Percentiles rank a stretch among this genome's conserved stretches.
Conservation (phyloP, 2,113 vertebrate genomes). For the Phycodurus eques region DNA sequence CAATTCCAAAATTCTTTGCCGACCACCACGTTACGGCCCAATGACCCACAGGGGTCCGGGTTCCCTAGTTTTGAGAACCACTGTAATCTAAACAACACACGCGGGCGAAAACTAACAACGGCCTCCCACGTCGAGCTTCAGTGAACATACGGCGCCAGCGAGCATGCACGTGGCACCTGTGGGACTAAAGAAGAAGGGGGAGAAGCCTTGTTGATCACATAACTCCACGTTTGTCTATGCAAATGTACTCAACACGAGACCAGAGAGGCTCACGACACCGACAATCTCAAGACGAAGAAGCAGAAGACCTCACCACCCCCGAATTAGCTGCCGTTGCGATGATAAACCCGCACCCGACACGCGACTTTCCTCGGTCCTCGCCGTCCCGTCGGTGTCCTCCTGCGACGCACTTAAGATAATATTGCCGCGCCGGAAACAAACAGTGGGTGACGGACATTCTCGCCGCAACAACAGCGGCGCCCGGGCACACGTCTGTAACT, state of each 20-base stretch:
- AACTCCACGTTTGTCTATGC: conserved; percentile 77
- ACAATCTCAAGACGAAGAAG: conserved; percentile 59
- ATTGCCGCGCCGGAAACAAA: conserved; percentile 45
- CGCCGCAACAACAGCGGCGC: conserved; percentile 12
- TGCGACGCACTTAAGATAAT: conserved; percentile 29
- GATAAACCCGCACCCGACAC: neutral
- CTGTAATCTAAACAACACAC: neutral
- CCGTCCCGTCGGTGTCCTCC: conserved; percentile 3
- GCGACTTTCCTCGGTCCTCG: neutral
- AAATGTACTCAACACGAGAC: conserved; percentile 70
- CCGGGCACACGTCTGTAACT: conserved; percentile 33
- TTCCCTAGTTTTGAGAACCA: neutral
- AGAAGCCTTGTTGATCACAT: conserved; percentile 66
- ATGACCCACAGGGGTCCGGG: neutral
- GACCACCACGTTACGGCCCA: neutral
- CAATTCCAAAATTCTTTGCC: no score
- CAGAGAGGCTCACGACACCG: conserved; percentile 66
- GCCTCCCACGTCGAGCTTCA: conserved; percentile 22
- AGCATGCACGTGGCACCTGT: conserved; percentile 57
- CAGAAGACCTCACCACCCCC: conserved; percentile 30
- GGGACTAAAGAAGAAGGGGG: conserved; percentile 1
- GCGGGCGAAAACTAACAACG: neutral
- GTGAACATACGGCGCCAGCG: conserved; percentile 38
- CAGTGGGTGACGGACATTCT: conserved; percentile 35
- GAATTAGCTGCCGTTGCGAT: neutral